A percentile compares a stretch with the other conserved stretches of the same genome.
phyloP scores from a whole-genome alignment of 2,888 invertebrate species.

The Macrosoma leucophasiata region DNA sequence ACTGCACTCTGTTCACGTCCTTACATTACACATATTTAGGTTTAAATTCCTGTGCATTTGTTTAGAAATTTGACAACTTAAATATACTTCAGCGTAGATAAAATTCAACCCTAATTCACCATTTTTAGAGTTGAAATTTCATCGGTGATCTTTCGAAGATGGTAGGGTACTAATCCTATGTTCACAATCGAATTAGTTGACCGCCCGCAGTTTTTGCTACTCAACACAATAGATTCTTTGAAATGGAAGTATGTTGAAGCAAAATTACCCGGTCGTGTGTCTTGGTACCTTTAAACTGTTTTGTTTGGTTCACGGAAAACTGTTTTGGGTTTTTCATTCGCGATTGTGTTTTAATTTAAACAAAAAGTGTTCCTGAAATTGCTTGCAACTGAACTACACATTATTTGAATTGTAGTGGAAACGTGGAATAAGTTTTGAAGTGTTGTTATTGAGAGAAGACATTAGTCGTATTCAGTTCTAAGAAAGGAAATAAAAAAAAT shows the following conservation, averaged over 20 bases:
- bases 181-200: conserved; percentile 63
- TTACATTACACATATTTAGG: too few species aligned
- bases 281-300: conserved; percentile 30
- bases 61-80: too few species aligned
- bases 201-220: conserved; percentile 66
- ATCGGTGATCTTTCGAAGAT: conserved; percentile 14
- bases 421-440: too few species aligned
- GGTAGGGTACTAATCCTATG: conserved; percentile 36
- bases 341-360: too few species aligned
- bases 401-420: too few species aligned
- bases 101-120: neutral
- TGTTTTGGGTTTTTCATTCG: too few species aligned
- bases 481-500: too few species aligned
- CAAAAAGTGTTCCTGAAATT: too few species aligned
- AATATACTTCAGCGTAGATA: neutral
- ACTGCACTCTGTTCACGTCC: conserved; percentile 19
- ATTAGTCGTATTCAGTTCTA: too few species aligned
- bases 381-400: too few species aligned
- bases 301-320: conserved; percentile 16
- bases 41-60: too few species aligned
- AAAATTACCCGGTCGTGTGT: conserved; percentile 43
- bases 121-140: conserved; percentile 23
- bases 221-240: conserved; percentile 55
- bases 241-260: conserved; percentile 41
- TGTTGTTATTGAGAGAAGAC: too few species aligned